These are phyloP conservation scores for Sphaerophoria rueppellii DNA, from an alignment of 2,888 invertebrate genomes.

Conservation along the genomic window DNA sequence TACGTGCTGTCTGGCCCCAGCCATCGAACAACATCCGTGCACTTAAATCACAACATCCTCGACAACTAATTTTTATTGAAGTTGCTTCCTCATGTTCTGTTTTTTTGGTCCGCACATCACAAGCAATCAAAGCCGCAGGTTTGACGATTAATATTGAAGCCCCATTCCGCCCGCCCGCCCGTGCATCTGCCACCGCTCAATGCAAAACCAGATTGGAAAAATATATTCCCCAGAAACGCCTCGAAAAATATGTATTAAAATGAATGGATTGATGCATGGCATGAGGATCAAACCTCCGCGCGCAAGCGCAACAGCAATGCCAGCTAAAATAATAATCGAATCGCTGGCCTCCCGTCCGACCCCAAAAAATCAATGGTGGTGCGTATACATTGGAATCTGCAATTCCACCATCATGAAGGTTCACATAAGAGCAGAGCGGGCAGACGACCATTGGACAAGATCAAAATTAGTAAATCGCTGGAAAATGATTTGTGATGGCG, in stretches of 20 bases:
- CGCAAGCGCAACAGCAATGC: constrained; percentile 54
- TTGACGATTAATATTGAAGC: constrained; percentile 58
- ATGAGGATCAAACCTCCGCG: constrained; percentile 24
- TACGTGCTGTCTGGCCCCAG: constrained; percentile 46
- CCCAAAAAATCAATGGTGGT: constrained; percentile 26
- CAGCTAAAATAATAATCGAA: constrained; percentile 68
- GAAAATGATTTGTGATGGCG: constrained; percentile 73
- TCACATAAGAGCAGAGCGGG: neutral
- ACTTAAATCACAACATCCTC: constrained; percentile 62
- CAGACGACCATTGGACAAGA: constrained; percentile 46
- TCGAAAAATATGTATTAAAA: constrained; percentile 57
- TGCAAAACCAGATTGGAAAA: constrained; percentile 24
- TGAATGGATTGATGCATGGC: constrained; percentile 47
- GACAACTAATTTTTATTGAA: constrained; percentile 63
- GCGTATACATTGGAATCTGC: constrained; percentile 68
- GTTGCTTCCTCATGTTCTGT: constrained; percentile 25
- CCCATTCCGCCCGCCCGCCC: constrained; percentile 1
- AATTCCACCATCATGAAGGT: constrained; percentile 40
- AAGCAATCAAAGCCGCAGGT: constrained; percentile 68
- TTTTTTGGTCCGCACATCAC: neutral
- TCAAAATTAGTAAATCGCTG: constrained; percentile 73
- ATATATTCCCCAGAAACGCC: constrained; percentile 59
- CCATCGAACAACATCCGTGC: constrained; percentile 11
- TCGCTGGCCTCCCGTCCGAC: constrained; percentile 54
- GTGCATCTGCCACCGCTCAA: neutral